Evolutionary conservation across 2,113 vertebrate species (phyloP).

Genomic region (Hyla sarda): DNA sequence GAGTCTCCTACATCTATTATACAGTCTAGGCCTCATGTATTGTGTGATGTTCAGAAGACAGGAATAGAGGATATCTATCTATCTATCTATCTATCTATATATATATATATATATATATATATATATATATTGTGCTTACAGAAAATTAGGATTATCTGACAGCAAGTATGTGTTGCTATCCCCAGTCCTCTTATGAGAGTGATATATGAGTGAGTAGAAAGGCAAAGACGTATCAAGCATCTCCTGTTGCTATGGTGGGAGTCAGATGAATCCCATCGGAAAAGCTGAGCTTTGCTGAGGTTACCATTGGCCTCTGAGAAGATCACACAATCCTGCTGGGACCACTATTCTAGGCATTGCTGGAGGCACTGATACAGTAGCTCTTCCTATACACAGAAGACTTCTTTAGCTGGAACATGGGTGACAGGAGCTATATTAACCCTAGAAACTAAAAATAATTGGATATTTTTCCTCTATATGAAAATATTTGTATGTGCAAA

Average conservation of each 20-base stretch:
- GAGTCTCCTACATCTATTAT: neutral
- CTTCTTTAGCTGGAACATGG: slow-evolving; percentile 9
- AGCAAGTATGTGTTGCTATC: neutral
- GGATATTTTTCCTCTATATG: neutral
- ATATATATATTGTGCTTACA: neutral
- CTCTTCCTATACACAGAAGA: slow-evolving; percentile 18
- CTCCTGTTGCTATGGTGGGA: slow-evolving; percentile 58
- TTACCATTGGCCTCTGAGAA: slow-evolving; percentile 29
- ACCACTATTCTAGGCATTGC: slow-evolving; percentile 30
- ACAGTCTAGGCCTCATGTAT: too few relatives aligned
- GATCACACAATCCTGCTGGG: slow-evolving; percentile 18
- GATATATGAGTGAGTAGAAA: neutral
- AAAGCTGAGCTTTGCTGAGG: slow-evolving; percentile 21
- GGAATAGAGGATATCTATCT: neutral
- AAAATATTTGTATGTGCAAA: neutral
- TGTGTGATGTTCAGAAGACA: neutral
- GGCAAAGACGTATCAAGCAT: neutral
- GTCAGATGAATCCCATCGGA: slow-evolving; percentile 36
- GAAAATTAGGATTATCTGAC: neutral
- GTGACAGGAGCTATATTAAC: slow-evolving; percentile 20
- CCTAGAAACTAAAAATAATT: slow-evolving; percentile 32
- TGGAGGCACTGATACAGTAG: slow-evolving; percentile 35
- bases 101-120: too few relatives aligned
- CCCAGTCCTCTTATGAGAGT: neutral
- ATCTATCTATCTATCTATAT: too few relatives aligned